Percentiles rank a stretch among this genome's conserved stretches.
These are phyloP conservation scores for Pristionchus maxplancki DNA, from an alignment of 2,888 invertebrate species.

Conservation along the genomic window DNA sequence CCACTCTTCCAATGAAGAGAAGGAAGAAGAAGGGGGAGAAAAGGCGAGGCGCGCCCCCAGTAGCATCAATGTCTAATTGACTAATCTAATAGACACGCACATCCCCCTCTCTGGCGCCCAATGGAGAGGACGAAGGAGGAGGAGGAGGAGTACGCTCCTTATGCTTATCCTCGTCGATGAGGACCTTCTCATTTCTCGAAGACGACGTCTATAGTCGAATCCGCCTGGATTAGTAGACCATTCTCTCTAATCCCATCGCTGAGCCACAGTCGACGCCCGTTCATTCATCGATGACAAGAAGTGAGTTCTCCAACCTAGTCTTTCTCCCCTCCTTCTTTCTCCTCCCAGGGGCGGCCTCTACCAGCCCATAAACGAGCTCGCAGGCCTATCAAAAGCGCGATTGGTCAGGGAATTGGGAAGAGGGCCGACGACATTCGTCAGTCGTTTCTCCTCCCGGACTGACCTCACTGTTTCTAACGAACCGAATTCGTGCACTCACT, in stretches of 20 bases:
- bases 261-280: neutral
- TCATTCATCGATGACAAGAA: neutral
- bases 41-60: neutral
- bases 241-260: neutral
- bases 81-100: conserved; percentile 50
- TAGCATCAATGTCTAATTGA: conserved; percentile 49
- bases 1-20: neutral
- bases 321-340: neutral
- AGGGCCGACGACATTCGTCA: neutral
- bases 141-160: conserved; percentile 1
- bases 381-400: conserved; percentile 29
- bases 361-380: neutral
- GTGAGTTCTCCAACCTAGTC: conserved; percentile 2
- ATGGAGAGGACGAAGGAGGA: neutral
- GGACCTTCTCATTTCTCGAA: neutral
- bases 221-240: neutral
- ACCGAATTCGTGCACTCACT: neutral
- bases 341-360: neutral
- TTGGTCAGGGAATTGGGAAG: neutral
- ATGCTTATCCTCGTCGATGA: neutral
- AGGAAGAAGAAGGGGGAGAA: neutral
- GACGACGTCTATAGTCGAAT: neutral
- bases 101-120: conserved; percentile 21
- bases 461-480: neutral
- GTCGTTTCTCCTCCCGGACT: neutral